Evolutionary conservation across 2,888 invertebrate species (phyloP).

Genomic region (Caenorhabditis sulstoni): DNA sequence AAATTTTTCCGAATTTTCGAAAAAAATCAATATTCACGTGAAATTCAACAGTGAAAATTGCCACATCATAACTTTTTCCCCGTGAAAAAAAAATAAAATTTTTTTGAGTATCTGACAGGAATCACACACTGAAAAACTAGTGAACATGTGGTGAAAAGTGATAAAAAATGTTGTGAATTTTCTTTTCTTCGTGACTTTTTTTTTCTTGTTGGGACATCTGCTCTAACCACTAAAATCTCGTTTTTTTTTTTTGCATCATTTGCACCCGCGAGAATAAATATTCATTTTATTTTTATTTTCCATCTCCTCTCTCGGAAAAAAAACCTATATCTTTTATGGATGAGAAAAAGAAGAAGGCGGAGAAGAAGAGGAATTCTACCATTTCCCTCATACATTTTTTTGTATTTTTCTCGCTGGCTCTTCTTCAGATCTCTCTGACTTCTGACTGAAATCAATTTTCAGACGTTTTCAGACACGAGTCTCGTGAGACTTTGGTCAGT

Average conservation of each 20-base stretch:
- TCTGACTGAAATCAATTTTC: too few relatives aligned
- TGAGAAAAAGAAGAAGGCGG: slow-evolving; percentile 1
- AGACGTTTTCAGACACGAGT: too few relatives aligned
- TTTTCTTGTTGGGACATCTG: not conserved
- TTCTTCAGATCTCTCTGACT: too few relatives aligned
- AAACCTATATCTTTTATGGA: slow-evolving; percentile 6
- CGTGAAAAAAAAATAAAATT: not conserved
- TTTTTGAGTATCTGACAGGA: slow-evolving; percentile 10
- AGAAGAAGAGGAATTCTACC: too few relatives aligned
- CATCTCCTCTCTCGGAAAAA: too few relatives aligned
- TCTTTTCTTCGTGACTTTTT: not conserved
- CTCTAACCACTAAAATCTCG: not conserved
- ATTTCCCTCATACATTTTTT: slow-evolving; percentile 3
- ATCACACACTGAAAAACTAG: too few relatives aligned
- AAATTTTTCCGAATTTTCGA: slow-evolving; percentile 1
- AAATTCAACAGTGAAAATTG: not conserved
- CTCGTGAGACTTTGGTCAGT: too few relatives aligned
- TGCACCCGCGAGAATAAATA: not conserved
- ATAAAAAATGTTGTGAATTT: not conserved
- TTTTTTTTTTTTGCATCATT: too few relatives aligned
- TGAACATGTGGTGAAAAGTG: not conserved
- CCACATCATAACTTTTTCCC: slow-evolving; percentile 6
- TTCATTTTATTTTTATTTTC: not conserved
- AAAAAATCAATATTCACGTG: not conserved
- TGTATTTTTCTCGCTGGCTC: not conserved